phyloP scores from a whole-genome alignment of 2,888 invertebrate genomes.

The Schizotus pectinicornis region DNA sequence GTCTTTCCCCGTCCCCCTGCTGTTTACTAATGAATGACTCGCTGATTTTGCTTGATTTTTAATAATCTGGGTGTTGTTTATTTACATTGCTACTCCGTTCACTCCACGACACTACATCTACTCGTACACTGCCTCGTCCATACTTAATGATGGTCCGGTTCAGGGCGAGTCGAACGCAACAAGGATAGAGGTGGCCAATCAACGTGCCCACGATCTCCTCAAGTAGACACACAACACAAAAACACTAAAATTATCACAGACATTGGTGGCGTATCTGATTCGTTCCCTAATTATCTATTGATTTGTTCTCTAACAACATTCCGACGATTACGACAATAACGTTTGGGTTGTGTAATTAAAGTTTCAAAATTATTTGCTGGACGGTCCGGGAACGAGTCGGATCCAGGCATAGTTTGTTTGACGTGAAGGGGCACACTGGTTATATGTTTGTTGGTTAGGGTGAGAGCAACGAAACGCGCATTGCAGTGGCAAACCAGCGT shows the following conservation, averaged over 20 bases:
- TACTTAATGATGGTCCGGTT: constrained; percentile 39
- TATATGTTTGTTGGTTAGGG: constrained; percentile 65
- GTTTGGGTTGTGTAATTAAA: background rate
- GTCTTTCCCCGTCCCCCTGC: background rate
- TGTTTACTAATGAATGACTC: constrained; percentile 7
- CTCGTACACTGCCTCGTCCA: constrained; percentile 37
- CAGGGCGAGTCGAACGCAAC: constrained; percentile 92
- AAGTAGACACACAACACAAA: constrained; percentile 69
- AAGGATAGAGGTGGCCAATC: constrained; percentile 96
- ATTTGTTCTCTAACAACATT: background rate
- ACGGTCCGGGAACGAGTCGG: constrained; percentile 32
- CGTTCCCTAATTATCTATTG: constrained; percentile 32
- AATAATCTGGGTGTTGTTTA: constrained; percentile 56
- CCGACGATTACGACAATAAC: constrained; percentile 23
- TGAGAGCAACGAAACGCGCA: constrained; percentile 94
- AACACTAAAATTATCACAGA: constrained; percentile 43
- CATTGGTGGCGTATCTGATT: constrained; percentile 36
- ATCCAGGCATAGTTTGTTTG: constrained; percentile 24
- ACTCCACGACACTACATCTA: constrained; percentile 48
- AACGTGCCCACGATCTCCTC: constrained; percentile 94
- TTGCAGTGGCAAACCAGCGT: constrained; percentile 95
- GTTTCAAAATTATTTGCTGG: background rate
- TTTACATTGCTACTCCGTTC: constrained; percentile 55
- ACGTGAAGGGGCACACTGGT: constrained; percentile 48
- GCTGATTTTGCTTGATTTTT: constrained; percentile 36